phyloP scores from a whole-genome alignment of 30 jellyfish, hydroid and myxozoan genomes.

The Hydra vulgaris region DNA sequence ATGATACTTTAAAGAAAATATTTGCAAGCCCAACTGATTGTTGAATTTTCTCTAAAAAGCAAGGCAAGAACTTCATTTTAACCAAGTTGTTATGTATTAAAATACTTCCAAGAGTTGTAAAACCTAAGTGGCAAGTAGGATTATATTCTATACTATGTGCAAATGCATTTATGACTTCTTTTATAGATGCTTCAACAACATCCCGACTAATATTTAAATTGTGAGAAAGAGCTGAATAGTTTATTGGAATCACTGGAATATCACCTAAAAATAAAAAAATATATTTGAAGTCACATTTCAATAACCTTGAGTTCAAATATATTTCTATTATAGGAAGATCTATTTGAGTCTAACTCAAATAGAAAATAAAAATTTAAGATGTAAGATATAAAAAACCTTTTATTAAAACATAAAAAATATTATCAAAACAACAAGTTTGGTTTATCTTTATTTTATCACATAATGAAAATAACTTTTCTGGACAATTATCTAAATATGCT shows the following conservation, averaged over 20 bases:
- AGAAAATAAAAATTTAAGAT: too few relatives aligned
- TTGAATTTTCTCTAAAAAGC: constrained; percentile 67
- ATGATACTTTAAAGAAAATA: constrained; percentile 60
- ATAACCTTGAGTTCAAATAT: too few relatives aligned
- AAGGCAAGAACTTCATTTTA: constrained; percentile 79
- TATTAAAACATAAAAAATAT: too few relatives aligned
- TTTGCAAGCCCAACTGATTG: constrained; percentile 56
- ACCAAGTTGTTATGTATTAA: constrained; percentile 49
- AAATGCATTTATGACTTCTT: constrained; percentile 76
- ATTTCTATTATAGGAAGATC: too few relatives aligned
- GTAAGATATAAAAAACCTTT: too few relatives aligned
- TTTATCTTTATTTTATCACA: too few relatives aligned
- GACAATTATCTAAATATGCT: too few relatives aligned
- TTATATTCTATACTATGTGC: constrained; percentile 59
- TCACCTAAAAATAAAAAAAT: constrained; percentile 53
- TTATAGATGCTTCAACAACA: constrained; percentile 78
- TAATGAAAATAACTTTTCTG: too few relatives aligned
- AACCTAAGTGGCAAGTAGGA: constrained; percentile 43
- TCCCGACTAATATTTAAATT: constrained; percentile 61
- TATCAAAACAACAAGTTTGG: too few relatives aligned
- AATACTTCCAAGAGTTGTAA: constrained; percentile 68
- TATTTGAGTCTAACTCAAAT: too few relatives aligned
- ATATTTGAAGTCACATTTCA: too few relatives aligned
- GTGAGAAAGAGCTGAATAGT: constrained; percentile 58
- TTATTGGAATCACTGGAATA: constrained; percentile 72